These are phyloP conservation scores for Pseudochirops corinnae DNA, from an alignment of 2,797 vertebrate genomes.

Conservation along the genomic window DNA sequence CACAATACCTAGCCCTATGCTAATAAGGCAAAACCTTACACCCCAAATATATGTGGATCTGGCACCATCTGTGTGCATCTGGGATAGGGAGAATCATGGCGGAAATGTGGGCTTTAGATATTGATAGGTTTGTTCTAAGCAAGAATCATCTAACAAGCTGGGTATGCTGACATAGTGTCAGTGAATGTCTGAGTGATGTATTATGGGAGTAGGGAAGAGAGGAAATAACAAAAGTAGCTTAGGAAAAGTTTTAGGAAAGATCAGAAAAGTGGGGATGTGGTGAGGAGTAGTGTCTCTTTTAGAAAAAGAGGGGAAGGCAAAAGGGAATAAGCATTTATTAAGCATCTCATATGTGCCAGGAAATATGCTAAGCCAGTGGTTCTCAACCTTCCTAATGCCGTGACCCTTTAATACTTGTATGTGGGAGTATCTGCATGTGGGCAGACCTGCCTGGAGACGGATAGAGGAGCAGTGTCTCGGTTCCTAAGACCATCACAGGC, in stretches of 20 bases:
- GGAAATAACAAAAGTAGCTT: not conserved
- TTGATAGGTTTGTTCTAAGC: not conserved
- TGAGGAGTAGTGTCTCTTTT: not conserved
- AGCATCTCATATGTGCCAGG: not conserved
- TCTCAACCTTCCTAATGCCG: too few species aligned
- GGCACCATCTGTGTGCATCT: not conserved
- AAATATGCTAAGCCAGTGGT: not conserved
- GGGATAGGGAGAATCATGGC: not conserved
- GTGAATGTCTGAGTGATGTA: not conserved
- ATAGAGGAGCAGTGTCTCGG: too few species aligned
- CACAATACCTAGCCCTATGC: not conserved
- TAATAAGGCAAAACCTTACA: not conserved
- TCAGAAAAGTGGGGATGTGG: not conserved
- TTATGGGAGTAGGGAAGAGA: not conserved
- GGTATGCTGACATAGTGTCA: not conserved
- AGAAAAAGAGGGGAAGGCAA: not conserved
- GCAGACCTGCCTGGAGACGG: too few species aligned
- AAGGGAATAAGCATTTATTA: not conserved
- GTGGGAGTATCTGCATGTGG: too few species aligned
- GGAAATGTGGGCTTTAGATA: not conserved
- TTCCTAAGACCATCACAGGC: too few species aligned
- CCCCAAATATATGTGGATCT: not conserved
- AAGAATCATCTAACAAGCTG: not conserved
- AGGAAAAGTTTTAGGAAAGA: too few species aligned
- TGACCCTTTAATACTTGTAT: too few species aligned